These are phyloP conservation scores for Apis laboriosa DNA, from an alignment of 1,140 invertebrate species.

Conservation along the genomic window DNA sequence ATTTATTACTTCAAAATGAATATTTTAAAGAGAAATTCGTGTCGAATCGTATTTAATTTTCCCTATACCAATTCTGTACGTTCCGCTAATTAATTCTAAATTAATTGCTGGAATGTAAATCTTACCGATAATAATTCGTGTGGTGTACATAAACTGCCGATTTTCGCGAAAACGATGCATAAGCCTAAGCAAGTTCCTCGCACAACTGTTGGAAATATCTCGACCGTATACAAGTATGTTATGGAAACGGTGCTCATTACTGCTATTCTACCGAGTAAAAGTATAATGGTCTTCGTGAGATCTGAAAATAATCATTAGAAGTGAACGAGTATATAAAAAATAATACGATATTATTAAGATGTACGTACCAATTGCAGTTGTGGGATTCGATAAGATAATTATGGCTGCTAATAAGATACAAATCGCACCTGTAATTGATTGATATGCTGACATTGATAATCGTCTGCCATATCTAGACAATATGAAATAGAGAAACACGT, in stretches of 20 bases:
- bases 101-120: constrained; percentile 52
- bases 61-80: too few species aligned
- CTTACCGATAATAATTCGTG: constrained; percentile 72
- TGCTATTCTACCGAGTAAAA: constrained; percentile 70
- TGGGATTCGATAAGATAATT: constrained; percentile 39
- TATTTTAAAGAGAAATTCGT: not conserved
- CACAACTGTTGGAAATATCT: constrained; percentile 77
- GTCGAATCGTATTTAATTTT: not conserved
- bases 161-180: constrained; percentile 70
- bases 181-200: constrained; percentile 74
- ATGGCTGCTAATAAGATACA: constrained; percentile 67
- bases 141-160: constrained; percentile 73
- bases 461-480: constrained; percentile 69
- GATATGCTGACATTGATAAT: constrained; percentile 62
- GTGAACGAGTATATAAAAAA: not conserved
- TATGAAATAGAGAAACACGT: constrained; percentile 70
- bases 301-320: constrained; percentile 55
- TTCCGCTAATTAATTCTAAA: not conserved
- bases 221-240: constrained; percentile 72
- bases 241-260: constrained; percentile 67
- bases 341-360: not conserved
- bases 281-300: constrained; percentile 59
- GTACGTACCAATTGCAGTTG: constrained; percentile 17
- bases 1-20: not conserved
- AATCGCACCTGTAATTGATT: constrained; percentile 66